Percentiles rank a stretch among this genome's conserved stretches.
Conservation (phyloP, 2,113 vertebrate genomes). For the Corythaeola cristata region DNA sequence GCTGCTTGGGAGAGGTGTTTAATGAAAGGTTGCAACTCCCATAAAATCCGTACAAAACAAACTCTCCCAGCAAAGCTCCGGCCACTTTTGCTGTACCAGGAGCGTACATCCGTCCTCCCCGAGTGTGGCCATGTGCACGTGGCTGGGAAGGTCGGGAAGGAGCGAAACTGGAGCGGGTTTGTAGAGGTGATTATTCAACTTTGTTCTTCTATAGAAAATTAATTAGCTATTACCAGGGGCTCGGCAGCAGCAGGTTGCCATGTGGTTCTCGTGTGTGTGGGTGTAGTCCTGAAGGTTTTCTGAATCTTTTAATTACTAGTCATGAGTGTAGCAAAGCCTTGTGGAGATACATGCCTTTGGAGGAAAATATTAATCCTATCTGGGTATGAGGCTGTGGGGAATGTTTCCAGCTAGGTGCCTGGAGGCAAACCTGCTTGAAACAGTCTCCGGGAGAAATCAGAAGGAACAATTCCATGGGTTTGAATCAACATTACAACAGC, state of each 20-base stretch:
- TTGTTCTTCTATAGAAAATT: background rate
- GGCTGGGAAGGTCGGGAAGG: background rate
- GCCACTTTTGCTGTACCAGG: rapidly evolving
- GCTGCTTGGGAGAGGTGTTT: background rate
- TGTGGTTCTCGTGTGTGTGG: conserved; percentile 8
- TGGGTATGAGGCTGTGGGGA: background rate
- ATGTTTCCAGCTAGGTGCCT: background rate
- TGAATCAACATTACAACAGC: background rate
- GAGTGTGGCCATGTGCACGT: rapidly evolving
- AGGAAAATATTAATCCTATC: background rate
- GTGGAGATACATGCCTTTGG: background rate
- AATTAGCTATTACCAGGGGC: conserved; percentile 12
- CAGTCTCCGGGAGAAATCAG: background rate
- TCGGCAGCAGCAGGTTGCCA: conserved; percentile 40
- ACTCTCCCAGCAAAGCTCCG: background rate
- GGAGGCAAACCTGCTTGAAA: background rate
- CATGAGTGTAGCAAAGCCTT: background rate
- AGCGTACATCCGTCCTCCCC: rapidly evolving
- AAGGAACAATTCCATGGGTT: background rate
- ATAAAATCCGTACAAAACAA: no score
- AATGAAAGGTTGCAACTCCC: no score
- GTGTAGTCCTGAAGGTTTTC: conserved; percentile 51
- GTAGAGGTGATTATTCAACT: background rate
- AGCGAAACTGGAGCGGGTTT: background rate
- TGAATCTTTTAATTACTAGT: conserved; percentile 12